A percentile compares a stretch with the other conserved stretches of the same genome.
phyloP scores from a whole-genome alignment of 1,140 invertebrate genomes.

The Leptinotarsa undecemlineata region DNA sequence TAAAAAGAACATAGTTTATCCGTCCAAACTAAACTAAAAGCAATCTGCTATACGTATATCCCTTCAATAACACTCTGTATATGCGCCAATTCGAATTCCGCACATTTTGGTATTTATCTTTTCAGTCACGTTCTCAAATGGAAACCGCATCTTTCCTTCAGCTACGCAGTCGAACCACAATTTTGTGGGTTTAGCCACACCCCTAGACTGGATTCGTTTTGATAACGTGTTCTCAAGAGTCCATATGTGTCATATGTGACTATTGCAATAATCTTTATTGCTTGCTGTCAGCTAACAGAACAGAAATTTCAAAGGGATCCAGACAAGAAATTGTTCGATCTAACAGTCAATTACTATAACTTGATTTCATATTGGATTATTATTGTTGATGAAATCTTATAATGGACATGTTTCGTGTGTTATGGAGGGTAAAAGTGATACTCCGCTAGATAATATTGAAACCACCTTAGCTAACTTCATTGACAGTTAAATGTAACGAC shows the following conservation, averaged over 20 bases:
- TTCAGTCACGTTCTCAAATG: not conserved
- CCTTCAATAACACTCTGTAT: not conserved
- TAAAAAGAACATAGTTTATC: too few species aligned
- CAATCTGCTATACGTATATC: too few species aligned
- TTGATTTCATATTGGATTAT: too few species aligned
- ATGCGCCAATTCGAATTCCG: not conserved
- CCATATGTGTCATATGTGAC: not conserved
- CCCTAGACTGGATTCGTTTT: not conserved
- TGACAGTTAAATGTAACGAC: too few species aligned
- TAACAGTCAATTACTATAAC: too few species aligned
- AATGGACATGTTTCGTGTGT: too few species aligned
- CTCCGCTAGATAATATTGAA: too few species aligned
- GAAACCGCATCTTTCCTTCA: slow-evolving; percentile 3
- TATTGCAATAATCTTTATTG: not conserved
- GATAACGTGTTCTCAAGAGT: slow-evolving; percentile 5
- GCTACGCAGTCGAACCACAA: slow-evolving; percentile 9
- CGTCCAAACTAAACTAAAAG: too few species aligned
- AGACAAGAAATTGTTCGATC: too few species aligned
- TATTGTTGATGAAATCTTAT: too few species aligned
- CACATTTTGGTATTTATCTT: not conserved
- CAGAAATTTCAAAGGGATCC: not conserved
- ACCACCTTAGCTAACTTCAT: too few species aligned
- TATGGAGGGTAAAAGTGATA: too few species aligned
- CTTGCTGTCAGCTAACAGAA: not conserved
- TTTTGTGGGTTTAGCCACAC: slow-evolving; percentile 14